These are phyloP conservation scores for Asteroscopus sphinx DNA, from an alignment of 2,888 invertebrate species.

Conservation along the genomic window DNA sequence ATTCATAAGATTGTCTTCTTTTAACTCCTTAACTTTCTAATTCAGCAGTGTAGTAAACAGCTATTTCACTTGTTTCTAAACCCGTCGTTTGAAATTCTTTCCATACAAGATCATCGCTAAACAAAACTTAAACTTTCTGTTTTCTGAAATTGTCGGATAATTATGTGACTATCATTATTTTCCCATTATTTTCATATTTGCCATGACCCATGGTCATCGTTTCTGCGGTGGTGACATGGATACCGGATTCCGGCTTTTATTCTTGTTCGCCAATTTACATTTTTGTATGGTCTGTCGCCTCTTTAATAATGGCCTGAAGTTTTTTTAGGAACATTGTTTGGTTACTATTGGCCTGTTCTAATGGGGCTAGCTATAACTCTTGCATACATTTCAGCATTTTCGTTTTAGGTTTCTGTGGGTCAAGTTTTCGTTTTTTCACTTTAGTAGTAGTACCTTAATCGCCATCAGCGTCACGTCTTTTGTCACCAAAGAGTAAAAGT, in stretches of 20 bases:
- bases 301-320: conserved; percentile 1
- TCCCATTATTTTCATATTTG: conserved; percentile 67
- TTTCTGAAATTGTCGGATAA: conserved; percentile 49
- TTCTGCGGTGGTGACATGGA: conserved; percentile 41
- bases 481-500: too few species aligned
- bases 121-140: conserved; percentile 51
- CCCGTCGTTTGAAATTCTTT: conserved; percentile 24
- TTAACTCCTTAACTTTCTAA: conserved; percentile 24
- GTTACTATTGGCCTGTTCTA: conserved; percentile 2
- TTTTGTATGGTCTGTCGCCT: conserved; percentile 15
- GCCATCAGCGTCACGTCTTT: too few species aligned
- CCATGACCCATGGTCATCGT: conserved; percentile 47
- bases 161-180: conserved; percentile 58
- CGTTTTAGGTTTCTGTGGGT: too few species aligned
- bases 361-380: background rate
- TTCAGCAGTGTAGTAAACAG: conserved; percentile 3
- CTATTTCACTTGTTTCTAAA: conserved; percentile 16
- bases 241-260: conserved; percentile 38
- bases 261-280: conserved; percentile 35
- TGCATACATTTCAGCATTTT: too few species aligned
- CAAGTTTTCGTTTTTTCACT: too few species aligned
- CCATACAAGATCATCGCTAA: conserved; percentile 31
- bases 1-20: background rate
- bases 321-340: conserved; percentile 7
- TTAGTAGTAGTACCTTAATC: too few species aligned